Base-by-base conservation (phyloP, 2,113 vertebrate genomes). In the Chelonoidis abingdonii region DNA sequence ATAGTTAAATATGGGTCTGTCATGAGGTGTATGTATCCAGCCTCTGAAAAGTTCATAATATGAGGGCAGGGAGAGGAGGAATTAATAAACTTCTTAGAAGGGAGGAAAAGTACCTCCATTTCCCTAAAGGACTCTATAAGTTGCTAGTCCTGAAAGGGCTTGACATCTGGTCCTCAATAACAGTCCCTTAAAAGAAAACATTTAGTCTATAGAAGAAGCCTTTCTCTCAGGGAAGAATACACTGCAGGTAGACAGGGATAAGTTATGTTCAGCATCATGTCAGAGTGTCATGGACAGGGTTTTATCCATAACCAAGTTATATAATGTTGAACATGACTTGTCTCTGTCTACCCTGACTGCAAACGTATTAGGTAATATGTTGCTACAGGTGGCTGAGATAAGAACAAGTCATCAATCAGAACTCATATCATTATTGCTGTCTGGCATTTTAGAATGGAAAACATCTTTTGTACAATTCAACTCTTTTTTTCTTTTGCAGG, bases 401-500 rank as follows among this genome's bases (percentile, higher is more conserved):
- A 89, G 38, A 10, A 84, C 3, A 89, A 38, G 84, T 87, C 24
- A 86, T 87, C 24, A 75, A 86, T 59, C 0, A 0, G 29, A 41
- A 86, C 91, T 90, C 38, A 2, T 78, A 3, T 87, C 83, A 88
- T 6, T 57, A 17, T 50, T 57, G 19, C 76, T 86, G 8, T 65
- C 21, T 92, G 83, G 53, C 17, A 21, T 84, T 90, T 29, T 29
- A 29, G 81, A 65, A 52, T 35, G 72, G 47, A 72, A 87, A 92
- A 85, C 16, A 14, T 88, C 88, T 93, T n/a, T 41, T 90, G 47
- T 13, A 13, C 31, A 54, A 47, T 50, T 47, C 17, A 7, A 29
- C 4, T 16, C 59, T 25, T 52, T 52, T 79, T 84, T 91, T 41
- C 96, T 54, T 93, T 80, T 93, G 92, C 95, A 99, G 99, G 99